These are phyloP conservation scores for Montipora efflorescens DNA, from an alignment of 64 coral and sea anemone genomes.

Conservation along the genomic window DNA sequence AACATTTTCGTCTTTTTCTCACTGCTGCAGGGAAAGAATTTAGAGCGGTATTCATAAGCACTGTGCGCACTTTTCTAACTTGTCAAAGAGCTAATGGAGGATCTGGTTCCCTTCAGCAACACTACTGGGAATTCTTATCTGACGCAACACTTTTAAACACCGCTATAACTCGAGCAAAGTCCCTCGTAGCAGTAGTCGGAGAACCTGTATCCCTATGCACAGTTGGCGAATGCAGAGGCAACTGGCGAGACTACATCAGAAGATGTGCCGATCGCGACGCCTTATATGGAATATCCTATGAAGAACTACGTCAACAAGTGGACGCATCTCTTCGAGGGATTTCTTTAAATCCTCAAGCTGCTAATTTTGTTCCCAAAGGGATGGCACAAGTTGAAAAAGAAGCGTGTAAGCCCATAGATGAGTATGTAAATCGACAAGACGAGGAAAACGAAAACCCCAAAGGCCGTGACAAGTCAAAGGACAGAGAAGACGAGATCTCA, in stretches of 20 bases:
- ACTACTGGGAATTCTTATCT: slow-evolving; percentile 72
- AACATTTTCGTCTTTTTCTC: neutral
- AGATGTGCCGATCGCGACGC: slow-evolving; percentile 43
- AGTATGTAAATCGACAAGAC: no score
- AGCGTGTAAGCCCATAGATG: neutral
- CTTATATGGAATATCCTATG: slow-evolving; percentile 35
- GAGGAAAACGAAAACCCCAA: neutral
- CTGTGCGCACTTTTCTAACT: slow-evolving; percentile 51
- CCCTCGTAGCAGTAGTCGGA: slow-evolving; percentile 75
- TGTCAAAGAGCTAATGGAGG: neutral
- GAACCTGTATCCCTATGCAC: slow-evolving; percentile 77
- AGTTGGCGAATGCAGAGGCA: slow-evolving; percentile 49
- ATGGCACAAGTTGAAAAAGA: neutral
- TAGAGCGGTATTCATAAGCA: slow-evolving; percentile 62
- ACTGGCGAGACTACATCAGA: slow-evolving; percentile 77
- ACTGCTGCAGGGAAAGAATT: slow-evolving; percentile 53
- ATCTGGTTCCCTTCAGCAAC: neutral
- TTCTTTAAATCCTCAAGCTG: slow-evolving; percentile 38
- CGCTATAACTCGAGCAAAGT: slow-evolving; percentile 75
- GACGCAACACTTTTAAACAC: slow-evolving; percentile 83
- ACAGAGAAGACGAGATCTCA: neutral
- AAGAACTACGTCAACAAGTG: slow-evolving; percentile 11
- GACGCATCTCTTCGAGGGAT: neutral
- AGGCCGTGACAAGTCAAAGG: neutral
- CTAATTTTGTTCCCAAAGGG: neutral